Evolutionary conservation across 2,113 vertebrate species (phyloP), one percentile per base, ranked within the genome.

Genomic region (Seriola aureovittata): DNA sequence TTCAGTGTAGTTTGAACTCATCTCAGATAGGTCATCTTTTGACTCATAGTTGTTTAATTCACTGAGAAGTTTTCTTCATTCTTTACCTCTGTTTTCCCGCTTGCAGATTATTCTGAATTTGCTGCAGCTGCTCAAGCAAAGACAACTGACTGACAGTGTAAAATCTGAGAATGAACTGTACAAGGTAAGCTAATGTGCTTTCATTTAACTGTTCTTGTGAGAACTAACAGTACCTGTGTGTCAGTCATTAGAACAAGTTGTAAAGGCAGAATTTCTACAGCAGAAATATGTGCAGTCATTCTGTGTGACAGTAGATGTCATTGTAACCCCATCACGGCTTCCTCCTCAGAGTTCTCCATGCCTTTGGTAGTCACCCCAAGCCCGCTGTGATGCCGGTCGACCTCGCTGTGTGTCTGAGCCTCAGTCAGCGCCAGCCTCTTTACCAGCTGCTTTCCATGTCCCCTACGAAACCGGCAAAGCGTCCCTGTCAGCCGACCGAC

Each of bases 391-490:
- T 88, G 90, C 94, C 95, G 0, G 91, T 90, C 5, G 93, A 95
- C 71, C 75, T 95, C 42, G 89, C 93, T 38, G 44, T 85, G 89
- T 91, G 86, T 48, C 87, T 96, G 44, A 93, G 91, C 80, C 91
- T 95, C 46, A 74, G 84, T 73, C 92, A 80, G 42, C 88, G 82
- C 0, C 84, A 93, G 9, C 81, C 86, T 21, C 65, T 93, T 38
- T 60, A 79, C 36, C 90, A 90, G 8, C 86, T 91, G 48, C 83
- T 91, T 46, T 1, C 79, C 71, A 85, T 25, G 76, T 54, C 32
- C 19, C 52, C 81, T 2, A 17, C 75, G 59, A 90, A 84, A 58
- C 60, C 73, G 3, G 32, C 14, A 4, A 68, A 85, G 34, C 55
- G 2, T 23, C 44, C 5, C 8, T 63, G 34, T 62, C 63, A 42